Percentiles rank a stretch among this genome's conserved stretches.
Conservation (phyloP, 2,888 invertebrate genomes). For the Beris chalybata region DNA sequence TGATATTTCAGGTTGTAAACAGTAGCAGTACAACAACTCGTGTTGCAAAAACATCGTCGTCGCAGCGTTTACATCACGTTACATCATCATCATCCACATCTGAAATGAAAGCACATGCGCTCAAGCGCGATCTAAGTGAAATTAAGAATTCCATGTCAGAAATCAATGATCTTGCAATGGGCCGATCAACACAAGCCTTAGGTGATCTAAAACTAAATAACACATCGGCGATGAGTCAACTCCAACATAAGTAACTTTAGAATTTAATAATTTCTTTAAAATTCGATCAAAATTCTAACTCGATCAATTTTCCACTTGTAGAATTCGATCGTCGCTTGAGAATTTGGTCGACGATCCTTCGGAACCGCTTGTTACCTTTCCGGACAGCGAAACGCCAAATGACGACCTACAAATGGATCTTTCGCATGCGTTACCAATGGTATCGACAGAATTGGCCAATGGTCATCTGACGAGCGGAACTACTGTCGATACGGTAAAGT, state of each 20-base stretch:
- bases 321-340: conserved; percentile 74
- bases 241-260: conserved; percentile 39
- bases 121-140: conserved; percentile 73
- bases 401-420: conserved; percentile 56
- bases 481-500: conserved; percentile 70
- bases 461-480: conserved; percentile 53
- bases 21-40: conserved; percentile 57
- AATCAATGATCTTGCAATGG: conserved; percentile 71
- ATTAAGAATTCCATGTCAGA: conserved; percentile 80
- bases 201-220: conserved; percentile 40
- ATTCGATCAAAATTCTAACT: neutral
- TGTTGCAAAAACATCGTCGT: conserved; percentile 51
- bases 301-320: conserved; percentile 43
- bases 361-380: conserved; percentile 79
- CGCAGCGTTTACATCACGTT: conserved; percentile 60
- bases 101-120: conserved; percentile 80
- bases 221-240: conserved; percentile 40
- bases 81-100: conserved; percentile 59
- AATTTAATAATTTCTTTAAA: too few species aligned
- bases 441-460: conserved; percentile 55
- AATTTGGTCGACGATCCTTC: conserved; percentile 70
- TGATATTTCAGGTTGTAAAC: conserved; percentile 52
- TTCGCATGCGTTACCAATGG: conserved; percentile 48
- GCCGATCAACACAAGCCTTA: conserved; percentile 42
- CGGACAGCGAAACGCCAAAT: conserved; percentile 73